These are phyloP conservation scores for Octopus bimaculoides DNA, from an alignment of 1,140 invertebrate genomes.

Conservation along the genomic window DNA sequence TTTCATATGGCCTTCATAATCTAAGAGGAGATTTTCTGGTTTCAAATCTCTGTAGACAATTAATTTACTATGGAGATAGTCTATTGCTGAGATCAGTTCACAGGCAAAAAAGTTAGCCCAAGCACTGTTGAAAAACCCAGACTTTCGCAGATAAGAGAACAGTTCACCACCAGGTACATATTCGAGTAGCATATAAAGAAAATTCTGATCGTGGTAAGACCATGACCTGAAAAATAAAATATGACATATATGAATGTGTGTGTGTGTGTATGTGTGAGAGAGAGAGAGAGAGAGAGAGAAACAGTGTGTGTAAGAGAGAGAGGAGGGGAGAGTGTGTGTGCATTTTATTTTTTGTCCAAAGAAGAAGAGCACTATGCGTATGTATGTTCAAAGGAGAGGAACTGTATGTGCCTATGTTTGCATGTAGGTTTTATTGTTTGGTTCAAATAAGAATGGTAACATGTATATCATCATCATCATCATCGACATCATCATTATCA, in stretches of 20 bases:
- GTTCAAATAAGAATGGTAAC: no score
- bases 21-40: constrained; percentile 90
- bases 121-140: constrained; percentile 81
- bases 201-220: constrained; percentile 82
- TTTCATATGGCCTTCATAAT: constrained; percentile 89
- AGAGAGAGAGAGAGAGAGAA: neutral
- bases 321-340: no score
- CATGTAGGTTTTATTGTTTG: no score
- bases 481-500: no score
- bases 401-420: no score
- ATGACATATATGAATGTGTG: neutral
- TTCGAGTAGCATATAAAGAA: constrained; percentile 89
- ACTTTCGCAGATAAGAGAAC: constrained; percentile 90
- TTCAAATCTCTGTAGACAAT: constrained; percentile 67
- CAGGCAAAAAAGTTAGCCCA: constrained; percentile 91
- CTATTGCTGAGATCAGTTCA: constrained; percentile 89
- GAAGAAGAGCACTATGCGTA: no score
- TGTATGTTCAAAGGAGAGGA: no score
- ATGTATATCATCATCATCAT: no score
- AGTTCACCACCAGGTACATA: constrained; percentile 88
- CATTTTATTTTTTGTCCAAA: no score
- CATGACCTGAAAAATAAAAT: constrained; percentile 72
- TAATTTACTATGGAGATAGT: constrained; percentile 76
- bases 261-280: neutral
- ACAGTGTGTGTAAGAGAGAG: no score